Evolutionary conservation across 1,140 invertebrate genomes (phyloP).

Genomic region (Drosophila sproati): DNA sequence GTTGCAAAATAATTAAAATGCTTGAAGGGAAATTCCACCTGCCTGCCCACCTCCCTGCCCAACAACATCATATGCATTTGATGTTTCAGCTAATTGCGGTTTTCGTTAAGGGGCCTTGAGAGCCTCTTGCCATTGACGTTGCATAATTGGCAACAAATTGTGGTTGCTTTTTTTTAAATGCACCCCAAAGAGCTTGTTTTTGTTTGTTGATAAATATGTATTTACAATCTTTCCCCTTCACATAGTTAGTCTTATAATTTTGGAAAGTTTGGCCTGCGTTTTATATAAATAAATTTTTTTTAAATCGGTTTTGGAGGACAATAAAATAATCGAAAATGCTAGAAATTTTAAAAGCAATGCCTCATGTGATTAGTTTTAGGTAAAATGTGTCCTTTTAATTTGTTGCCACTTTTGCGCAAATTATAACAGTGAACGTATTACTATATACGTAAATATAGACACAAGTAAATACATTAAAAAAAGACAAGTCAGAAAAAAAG

Average conservation of each 20-base stretch:
- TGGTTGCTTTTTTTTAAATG: slow-evolving; percentile 5
- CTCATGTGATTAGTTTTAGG: no score
- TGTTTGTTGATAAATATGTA: neutral
- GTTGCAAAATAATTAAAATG: slow-evolving; percentile 51
- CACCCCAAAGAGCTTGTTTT: neutral
- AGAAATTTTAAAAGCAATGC: no score
- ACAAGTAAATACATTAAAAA: no score
- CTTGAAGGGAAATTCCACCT: slow-evolving; percentile 20
- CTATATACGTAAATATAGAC: no score
- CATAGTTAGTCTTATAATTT: neutral
- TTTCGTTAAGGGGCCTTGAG: slow-evolving; percentile 31
- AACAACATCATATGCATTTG: neutral
- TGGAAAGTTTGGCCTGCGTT: neutral
- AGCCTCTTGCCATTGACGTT: slow-evolving; percentile 15
- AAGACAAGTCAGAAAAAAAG: no score
- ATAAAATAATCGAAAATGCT: no score
- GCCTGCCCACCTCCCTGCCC: neutral
- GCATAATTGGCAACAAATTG: slow-evolving; percentile 5
- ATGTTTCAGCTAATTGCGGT: slow-evolving; percentile 40
- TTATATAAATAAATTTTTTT: neutral
- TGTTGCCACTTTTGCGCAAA: no score
- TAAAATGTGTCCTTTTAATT: no score
- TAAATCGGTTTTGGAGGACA: neutral
- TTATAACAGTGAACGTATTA: no score
- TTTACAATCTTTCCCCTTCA: neutral